These are phyloP conservation scores for Macrocentrus cingulum DNA, from an alignment of 1,140 invertebrate species.

Conservation along the genomic window DNA sequence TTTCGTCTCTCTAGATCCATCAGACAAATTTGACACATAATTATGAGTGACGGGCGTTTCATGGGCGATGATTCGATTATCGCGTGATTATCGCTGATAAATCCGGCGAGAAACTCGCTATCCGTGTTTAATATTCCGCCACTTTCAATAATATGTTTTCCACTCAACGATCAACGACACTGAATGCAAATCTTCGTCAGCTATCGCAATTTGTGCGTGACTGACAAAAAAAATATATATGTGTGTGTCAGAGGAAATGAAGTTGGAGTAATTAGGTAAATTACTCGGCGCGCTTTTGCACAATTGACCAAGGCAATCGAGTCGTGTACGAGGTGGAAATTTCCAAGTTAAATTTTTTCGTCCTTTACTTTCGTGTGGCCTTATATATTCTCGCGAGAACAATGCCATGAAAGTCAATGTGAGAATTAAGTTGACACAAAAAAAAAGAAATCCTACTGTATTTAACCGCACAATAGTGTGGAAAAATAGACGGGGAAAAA, in stretches of 20 bases:
- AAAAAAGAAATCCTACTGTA: background rate
- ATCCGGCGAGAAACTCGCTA: conserved; percentile 10
- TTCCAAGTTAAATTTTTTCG: conserved; percentile 19
- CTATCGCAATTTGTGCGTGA: conserved; percentile 8
- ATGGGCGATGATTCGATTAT: conserved; percentile 17
- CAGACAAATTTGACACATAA: background rate
- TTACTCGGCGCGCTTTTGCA: conserved; percentile 4
- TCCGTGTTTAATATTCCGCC: background rate
- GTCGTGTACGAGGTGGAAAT: conserved; percentile 16
- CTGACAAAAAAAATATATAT: conserved; percentile 2
- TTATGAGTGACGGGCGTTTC: conserved; percentile 18
- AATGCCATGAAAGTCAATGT: conserved; percentile 11
- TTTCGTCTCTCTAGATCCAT: background rate
- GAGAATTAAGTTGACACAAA: background rate
- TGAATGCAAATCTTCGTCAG: too few relatives aligned
- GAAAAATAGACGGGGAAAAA: too few relatives aligned
- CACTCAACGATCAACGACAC: background rate
- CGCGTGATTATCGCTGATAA: conserved; percentile 23
- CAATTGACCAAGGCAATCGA: conserved; percentile 5
- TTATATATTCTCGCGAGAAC: conserved; percentile 16
- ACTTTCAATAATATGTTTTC: background rate
- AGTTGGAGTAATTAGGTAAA: conserved; percentile 27
- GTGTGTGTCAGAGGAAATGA: conserved; percentile 4
- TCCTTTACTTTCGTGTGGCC: background rate
- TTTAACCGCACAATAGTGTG: background rate